Conservation (phyloP, 1,140 invertebrate genomes). For the Tribolium castaneum region DNA sequence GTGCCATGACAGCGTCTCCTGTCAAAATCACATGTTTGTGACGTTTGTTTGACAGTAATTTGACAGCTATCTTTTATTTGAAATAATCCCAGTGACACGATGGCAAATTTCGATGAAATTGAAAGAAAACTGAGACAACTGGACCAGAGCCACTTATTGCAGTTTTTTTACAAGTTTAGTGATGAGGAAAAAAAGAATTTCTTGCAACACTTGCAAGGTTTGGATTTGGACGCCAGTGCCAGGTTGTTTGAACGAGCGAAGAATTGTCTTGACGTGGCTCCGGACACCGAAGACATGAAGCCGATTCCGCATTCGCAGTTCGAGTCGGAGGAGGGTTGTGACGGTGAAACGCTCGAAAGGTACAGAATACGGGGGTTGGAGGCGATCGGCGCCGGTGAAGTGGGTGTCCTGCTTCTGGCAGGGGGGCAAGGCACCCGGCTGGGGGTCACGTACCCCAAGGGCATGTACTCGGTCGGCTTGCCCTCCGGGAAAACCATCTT, state of each 20-base stretch:
- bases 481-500: slow-evolving; percentile 89
- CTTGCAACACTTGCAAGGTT: slow-evolving; percentile 70
- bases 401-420: slow-evolving; percentile 84
- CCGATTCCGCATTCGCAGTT: slow-evolving; percentile 83
- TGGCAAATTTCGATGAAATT: slow-evolving; percentile 28
- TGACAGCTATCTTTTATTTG: neutral
- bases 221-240: slow-evolving; percentile 76
- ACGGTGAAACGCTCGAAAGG: slow-evolving; percentile 70
- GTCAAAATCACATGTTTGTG: neutral
- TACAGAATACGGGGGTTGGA: slow-evolving; percentile 78
- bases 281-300: slow-evolving; percentile 77
- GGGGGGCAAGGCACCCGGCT: slow-evolving; percentile 88
- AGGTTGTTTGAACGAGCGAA: slow-evolving; percentile 75
- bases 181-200: slow-evolving; percentile 73
- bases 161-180: slow-evolving; percentile 83
- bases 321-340: slow-evolving; percentile 72
- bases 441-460: slow-evolving; percentile 95
- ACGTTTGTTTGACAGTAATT: slow-evolving; percentile 12
- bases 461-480: slow-evolving; percentile 91
- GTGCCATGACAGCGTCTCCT: slow-evolving; percentile 56
- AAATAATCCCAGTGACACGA: slow-evolving; percentile 29
- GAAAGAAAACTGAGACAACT: slow-evolving; percentile 8
- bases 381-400: slow-evolving; percentile 79
- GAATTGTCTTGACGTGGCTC: slow-evolving; percentile 68
- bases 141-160: slow-evolving; percentile 85